Percentiles rank a stretch among this genome's conserved stretches.
These are phyloP conservation scores for human DNA, from an alignment of 2,113 vertebrate genomes.

Conservation along the genomic window GRCh38 chr7:85713501-85714000, in stretches of 20 bases:
- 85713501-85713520: constrained; percentile 41
- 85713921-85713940: background rate
- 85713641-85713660: constrained; percentile 17
- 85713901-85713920: background rate
- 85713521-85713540: constrained; percentile 64
- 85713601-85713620: constrained; percentile 30
- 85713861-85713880: background rate
- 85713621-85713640: background rate
- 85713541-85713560: constrained; percentile 61
- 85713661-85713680: constrained; percentile 40
- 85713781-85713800: background rate
- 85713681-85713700: background rate
- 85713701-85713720: background rate
- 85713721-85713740: constrained; percentile 52
- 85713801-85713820: background rate
- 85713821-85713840: background rate
- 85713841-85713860: background rate
- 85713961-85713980: background rate
- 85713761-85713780: background rate
- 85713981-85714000: background rate
- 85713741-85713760: background rate
- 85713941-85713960: background rate
- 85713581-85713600: constrained; percentile 8
- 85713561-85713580: constrained; percentile 50
- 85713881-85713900: background rate